Conservation (phyloP, 2,113 vertebrate species). For the Aegotheles bennettii region DNA sequence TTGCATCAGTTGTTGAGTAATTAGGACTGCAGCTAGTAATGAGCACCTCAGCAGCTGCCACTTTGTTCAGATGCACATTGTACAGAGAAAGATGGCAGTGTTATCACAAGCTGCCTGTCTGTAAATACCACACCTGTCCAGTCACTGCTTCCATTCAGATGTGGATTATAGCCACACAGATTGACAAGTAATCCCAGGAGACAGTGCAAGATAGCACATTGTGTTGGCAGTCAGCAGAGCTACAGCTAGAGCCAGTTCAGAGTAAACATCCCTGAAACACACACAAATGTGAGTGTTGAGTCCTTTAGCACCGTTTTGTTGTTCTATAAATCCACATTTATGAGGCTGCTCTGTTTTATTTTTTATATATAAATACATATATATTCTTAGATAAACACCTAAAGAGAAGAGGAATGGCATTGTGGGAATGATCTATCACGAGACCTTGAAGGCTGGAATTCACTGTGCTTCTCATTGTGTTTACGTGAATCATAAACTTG, state of each 20-base stretch:
- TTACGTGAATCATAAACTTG: background rate
- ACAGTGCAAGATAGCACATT: background rate
- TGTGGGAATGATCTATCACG: background rate
- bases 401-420: background rate
- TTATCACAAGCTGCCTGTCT: background rate
- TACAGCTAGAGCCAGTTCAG: background rate
- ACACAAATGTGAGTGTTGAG: accelerated
- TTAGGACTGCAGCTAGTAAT: background rate
- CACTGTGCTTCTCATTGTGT: background rate
- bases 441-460: background rate
- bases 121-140: background rate
- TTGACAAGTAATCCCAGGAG: background rate
- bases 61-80: background rate
- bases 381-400: background rate
- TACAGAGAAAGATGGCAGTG: background rate
- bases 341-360: background rate
- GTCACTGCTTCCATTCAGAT: background rate
- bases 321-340: background rate
- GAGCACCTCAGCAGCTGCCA: background rate
- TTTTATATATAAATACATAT: background rate
- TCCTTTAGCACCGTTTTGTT: background rate
- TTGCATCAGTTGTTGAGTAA: background rate
- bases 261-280: background rate
- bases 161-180: background rate
- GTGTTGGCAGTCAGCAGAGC: background rate